Base-by-base conservation (phyloP, 2,888 invertebrate genomes). In the Biston stratarius region DNA sequence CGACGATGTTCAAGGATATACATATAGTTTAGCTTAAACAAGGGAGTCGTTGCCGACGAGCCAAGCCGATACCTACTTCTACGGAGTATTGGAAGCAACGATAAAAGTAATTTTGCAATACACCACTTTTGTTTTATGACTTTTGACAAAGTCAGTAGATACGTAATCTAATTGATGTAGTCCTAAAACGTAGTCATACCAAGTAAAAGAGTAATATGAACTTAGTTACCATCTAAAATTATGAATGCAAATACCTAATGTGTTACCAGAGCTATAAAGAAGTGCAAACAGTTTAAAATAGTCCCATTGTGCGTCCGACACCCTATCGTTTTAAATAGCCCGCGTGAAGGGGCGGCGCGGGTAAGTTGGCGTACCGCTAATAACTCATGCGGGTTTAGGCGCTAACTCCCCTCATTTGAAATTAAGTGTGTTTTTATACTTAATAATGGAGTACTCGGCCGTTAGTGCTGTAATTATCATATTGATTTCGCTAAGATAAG, bases 291-390 rank as follows among this genome's bases (percentile, higher is more conserved):
- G 71, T 59, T 64, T 61, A 75, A 78, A 84, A 81, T 77, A 76
- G 83, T 83, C 12, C 51, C 82, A 81, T 85, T 87, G 83, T 78
- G 59, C 82, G 84, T 88, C 84, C 75, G 80, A 82, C 90, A 87
- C 92, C 92, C 90, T 87, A 84, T 79, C 73, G 81, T 83, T 87
- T 82, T 85, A 87, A 90, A 90, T 86, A 87, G 84, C 80, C 77
- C 79, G 44, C 58, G 78, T 74, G 79, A 80, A 84, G 89, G 90
- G 91, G 88, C 83, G 81, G 77, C 78, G 80, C 74, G 78, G 81
- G 81, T 87, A 89, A 85, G 90, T 91, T 91, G 90, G 91, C 91
- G 85, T 82, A 85, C 88, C 85, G 83, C 88, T 88, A 89, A 88
- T 90, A 87, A 84, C 84, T 49, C 82, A 92, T 93, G 92, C 92